These are phyloP conservation scores for Acrossocheilus fasciatus DNA, from an alignment of 2,797 vertebrate genomes.

Conservation along the genomic window DNA sequence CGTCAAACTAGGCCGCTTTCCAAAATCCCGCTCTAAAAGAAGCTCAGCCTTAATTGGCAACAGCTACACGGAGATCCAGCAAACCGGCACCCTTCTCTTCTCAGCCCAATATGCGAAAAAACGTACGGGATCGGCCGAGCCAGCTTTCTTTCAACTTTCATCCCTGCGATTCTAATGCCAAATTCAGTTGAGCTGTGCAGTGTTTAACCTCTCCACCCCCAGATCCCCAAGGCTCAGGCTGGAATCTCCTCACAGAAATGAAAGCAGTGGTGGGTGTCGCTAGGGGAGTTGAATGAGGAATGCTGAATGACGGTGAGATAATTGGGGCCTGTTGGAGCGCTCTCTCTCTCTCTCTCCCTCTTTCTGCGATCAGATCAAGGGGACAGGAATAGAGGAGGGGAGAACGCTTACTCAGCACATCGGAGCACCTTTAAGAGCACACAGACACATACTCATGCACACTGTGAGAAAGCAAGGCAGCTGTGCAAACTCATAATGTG, in stretches of 20 bases:
- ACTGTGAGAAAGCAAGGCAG: constrained; percentile 44
- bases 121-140: constrained; percentile 45
- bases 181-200: constrained; percentile 70
- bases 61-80: constrained; percentile 67
- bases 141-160: constrained; percentile 66
- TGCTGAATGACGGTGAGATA: constrained; percentile 74
- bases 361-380: constrained; percentile 65
- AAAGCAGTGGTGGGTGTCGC: constrained; percentile 67
- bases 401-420: constrained; percentile 73
- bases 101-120: constrained; percentile 65
- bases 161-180: constrained; percentile 67
- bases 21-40: constrained; percentile 72
- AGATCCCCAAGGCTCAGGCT: constrained; percentile 63
- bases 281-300: constrained; percentile 73
- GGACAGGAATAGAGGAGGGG: constrained; percentile 63
- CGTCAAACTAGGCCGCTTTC: constrained; percentile 74
- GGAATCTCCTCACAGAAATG: constrained; percentile 70
- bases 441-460: constrained; percentile 9
- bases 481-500: constrained; percentile 65
- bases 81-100: constrained; percentile 64
- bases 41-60: constrained; percentile 77
- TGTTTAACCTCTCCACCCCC: constrained; percentile 76
- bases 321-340: constrained; percentile 73
- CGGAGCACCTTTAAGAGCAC: constrained; percentile 65
- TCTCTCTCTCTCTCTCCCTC: constrained; percentile 51